Percentiles rank a stretch among this genome's conserved stretches.
These are phyloP conservation scores for Aselliscus stoliczkanus DNA, from an alignment of 2,797 vertebrate genomes.

Conservation along the genomic window DNA sequence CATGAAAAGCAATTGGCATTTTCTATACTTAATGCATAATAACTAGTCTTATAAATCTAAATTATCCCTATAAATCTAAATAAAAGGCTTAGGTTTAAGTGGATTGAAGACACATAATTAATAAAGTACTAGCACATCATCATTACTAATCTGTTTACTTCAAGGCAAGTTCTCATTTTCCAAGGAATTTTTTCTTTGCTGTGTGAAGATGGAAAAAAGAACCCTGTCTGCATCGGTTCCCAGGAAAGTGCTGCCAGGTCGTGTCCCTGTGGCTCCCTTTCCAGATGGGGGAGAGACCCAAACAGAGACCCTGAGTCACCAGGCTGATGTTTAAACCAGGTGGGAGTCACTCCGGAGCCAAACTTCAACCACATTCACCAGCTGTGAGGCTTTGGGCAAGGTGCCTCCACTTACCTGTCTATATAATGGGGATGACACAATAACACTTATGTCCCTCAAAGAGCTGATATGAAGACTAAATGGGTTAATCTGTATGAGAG, in stretches of 20 bases:
- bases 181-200: constrained; percentile 73
- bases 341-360: neutral
- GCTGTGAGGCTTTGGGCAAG: neutral
- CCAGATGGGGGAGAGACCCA: neutral
- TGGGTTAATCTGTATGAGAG: neutral
- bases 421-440: neutral
- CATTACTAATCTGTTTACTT: constrained; percentile 81
- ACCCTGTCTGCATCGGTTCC: too few species aligned
- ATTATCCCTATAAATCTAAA: constrained; percentile 82
- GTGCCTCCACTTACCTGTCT: neutral
- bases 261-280: rapidly evolving
- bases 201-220: constrained; percentile 21
- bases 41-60: constrained; percentile 81
- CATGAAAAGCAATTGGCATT: constrained; percentile 79
- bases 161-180: constrained; percentile 73
- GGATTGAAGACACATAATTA: constrained; percentile 78
- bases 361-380: neutral
- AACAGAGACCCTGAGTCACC: neutral
- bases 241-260: rapidly evolving
- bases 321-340: neutral
- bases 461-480: neutral
- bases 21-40: constrained; percentile 79
- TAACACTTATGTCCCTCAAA: too few species aligned
- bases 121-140: constrained; percentile 78
- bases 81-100: constrained; percentile 78